Conservation (phyloP, 2,797 vertebrate genomes). For the Galagoides demidoff region DNA sequence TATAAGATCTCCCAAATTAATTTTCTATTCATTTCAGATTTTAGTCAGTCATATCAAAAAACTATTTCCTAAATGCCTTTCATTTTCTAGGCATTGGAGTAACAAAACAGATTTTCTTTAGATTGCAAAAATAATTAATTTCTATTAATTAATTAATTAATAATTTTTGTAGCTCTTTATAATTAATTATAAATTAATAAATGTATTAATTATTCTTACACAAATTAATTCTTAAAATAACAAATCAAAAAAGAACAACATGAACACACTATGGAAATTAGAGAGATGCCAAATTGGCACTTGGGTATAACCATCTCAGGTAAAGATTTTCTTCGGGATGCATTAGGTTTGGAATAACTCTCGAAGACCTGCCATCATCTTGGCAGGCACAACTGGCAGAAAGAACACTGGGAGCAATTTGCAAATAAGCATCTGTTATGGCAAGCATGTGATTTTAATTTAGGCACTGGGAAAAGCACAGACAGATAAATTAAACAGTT, state of each 20-base stretch:
- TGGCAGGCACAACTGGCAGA: neutral
- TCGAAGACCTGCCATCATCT: conserved; percentile 14
- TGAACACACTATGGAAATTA: neutral
- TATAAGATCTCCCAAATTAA: neutral
- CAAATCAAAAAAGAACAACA: neutral
- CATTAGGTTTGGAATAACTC: neutral
- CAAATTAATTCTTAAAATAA: conserved; percentile 8
- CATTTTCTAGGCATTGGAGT: neutral
- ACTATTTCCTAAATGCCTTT: neutral
- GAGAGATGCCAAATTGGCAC: neutral
- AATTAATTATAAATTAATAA: too few species aligned
- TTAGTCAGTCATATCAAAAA: neutral
- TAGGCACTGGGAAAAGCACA: conserved; percentile 46
- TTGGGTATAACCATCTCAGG: neutral
- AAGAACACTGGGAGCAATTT: neutral
- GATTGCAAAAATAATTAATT: neutral
- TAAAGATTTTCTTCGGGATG: neutral
- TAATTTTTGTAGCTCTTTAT: too few species aligned
- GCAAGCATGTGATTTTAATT: conserved; percentile 41
- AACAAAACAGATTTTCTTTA: neutral
- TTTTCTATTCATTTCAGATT: neutral
- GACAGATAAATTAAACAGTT: conserved; percentile 25
- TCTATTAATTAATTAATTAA: too few species aligned
- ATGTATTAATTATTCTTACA: neutral
- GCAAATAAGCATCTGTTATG: conserved; percentile 35